A percentile compares a stretch with the other conserved stretches of the same genome.
phyloP scores from a whole-genome alignment of 2,888 invertebrate species.

The Odontomyia ornata region DNA sequence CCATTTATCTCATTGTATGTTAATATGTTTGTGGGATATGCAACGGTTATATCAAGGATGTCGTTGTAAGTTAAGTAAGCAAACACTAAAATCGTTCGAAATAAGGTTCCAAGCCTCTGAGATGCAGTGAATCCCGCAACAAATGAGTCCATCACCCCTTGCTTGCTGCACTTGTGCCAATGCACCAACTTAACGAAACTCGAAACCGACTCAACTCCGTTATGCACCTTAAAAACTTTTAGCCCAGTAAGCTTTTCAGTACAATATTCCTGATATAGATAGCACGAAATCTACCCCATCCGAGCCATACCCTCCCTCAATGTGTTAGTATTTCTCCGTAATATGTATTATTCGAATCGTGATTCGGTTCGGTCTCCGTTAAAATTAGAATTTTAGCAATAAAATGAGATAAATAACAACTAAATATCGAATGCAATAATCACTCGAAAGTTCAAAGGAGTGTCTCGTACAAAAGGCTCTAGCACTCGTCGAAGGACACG shows the following conservation, averaged over 20 bases:
- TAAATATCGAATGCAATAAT: constrained; percentile 34
- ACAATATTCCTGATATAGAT: neutral
- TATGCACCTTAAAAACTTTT: constrained; percentile 19
- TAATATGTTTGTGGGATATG: too few relatives aligned
- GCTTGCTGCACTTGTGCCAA: neutral
- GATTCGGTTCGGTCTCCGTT: constrained; percentile 33
- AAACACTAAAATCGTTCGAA: too few relatives aligned
- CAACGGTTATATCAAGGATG: too few relatives aligned
- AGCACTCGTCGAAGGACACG: constrained; percentile 4
- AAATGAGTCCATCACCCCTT: neutral
- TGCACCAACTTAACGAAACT: constrained; percentile 37
- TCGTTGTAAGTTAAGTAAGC: too few relatives aligned
- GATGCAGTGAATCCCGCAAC: neutral
- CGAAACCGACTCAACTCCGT: neutral
- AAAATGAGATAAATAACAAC: constrained; percentile 15
- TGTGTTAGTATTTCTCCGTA: constrained; percentile 38
- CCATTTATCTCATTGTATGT: too few relatives aligned
- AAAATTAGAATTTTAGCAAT: constrained; percentile 26
- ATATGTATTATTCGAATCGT: constrained; percentile 37
- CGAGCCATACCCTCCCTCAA: neutral
- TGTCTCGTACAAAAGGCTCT: neutral
- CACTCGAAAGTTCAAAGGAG: neutral
- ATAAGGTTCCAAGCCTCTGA: too few relatives aligned
- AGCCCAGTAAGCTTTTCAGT: constrained; percentile 25
- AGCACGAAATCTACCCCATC: constrained; percentile 14